phyloP scores from a whole-genome alignment of 1,140 invertebrate genomes.

The Ceratitis capitata region DNA sequence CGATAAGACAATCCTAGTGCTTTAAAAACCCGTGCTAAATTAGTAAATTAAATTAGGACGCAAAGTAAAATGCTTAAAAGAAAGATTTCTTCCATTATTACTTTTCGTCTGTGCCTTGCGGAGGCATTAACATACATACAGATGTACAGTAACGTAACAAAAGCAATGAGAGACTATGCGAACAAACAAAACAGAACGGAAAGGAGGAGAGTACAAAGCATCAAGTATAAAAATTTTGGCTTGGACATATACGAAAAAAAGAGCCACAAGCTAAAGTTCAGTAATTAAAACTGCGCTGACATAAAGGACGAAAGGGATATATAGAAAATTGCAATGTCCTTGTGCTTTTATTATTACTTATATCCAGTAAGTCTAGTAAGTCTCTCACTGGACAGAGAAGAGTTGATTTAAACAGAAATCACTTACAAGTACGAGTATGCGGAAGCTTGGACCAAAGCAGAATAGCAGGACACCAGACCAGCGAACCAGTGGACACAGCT shows the following conservation, averaged over 20 bases:
- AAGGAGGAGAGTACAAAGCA: too few species aligned
- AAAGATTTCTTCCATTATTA: neutral
- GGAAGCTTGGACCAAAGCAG: neutral
- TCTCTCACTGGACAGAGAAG: too few species aligned
- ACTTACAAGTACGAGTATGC: neutral
- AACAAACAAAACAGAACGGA: neutral
- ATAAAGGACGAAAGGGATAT: neutral
- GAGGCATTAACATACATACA: too few species aligned
- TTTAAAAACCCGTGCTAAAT: neutral
- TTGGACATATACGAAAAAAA: neutral
- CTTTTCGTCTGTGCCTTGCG: neutral
- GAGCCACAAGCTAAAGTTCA: constrained; percentile 24
- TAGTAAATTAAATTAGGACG: neutral
- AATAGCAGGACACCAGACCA: too few species aligned
- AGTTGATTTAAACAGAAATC: constrained; percentile 11
- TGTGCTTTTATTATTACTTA: neutral
- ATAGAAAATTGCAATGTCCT: neutral
- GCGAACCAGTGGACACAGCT: neutral
- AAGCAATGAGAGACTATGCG: neutral
- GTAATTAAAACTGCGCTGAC: constrained; percentile 25
- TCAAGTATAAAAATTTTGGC: neutral
- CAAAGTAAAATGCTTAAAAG: neutral
- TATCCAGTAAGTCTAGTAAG: neutral
- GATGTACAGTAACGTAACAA: neutral
- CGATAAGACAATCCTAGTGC: too few species aligned